These are phyloP conservation scores for Drosophila formosana DNA, from an alignment of 2,888 invertebrate species.

Conservation along the genomic window DNA sequence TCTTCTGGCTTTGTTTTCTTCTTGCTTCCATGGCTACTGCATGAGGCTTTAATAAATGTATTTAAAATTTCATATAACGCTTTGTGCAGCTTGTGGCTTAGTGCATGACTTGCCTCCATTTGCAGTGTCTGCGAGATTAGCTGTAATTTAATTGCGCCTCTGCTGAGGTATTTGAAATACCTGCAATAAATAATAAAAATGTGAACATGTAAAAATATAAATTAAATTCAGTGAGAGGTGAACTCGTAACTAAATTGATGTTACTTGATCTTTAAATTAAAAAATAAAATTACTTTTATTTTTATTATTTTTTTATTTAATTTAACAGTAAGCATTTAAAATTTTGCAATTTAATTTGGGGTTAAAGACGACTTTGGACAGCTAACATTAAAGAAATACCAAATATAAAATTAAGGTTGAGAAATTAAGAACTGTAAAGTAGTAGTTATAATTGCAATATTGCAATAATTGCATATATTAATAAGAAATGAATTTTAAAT, in stretches of 20 bases:
- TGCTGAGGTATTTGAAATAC: background rate
- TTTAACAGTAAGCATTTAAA: too few relatives aligned
- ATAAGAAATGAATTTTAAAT: too few relatives aligned
- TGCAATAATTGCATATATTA: too few relatives aligned
- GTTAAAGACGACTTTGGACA: too few relatives aligned
- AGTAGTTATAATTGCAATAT: too few relatives aligned
- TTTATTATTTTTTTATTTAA: too few relatives aligned
- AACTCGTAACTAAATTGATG: background rate
- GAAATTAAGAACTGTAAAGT: too few relatives aligned
- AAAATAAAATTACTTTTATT: too few relatives aligned
- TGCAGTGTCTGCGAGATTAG: background rate
- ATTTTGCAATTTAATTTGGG: too few relatives aligned
- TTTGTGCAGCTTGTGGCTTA: slow-evolving; percentile 11
- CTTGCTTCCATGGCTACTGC: slow-evolving; percentile 28
- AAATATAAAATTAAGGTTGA: too few relatives aligned
- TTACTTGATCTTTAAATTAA: too few relatives aligned
- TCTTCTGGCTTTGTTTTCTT: background rate
- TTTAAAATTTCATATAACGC: slow-evolving; percentile 63
- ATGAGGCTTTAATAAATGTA: slow-evolving; percentile 72
- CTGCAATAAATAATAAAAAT: background rate
- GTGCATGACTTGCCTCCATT: background rate
- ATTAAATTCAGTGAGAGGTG: background rate
- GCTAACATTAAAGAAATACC: too few relatives aligned
- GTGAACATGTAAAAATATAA: background rate
- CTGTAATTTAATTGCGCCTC: background rate